A percentile compares a stretch with the other conserved stretches of the same genome.
These are phyloP conservation scores for Apodemia hepburni DNA, from an alignment of 2,888 invertebrate genomes.

Conservation along the genomic window DNA sequence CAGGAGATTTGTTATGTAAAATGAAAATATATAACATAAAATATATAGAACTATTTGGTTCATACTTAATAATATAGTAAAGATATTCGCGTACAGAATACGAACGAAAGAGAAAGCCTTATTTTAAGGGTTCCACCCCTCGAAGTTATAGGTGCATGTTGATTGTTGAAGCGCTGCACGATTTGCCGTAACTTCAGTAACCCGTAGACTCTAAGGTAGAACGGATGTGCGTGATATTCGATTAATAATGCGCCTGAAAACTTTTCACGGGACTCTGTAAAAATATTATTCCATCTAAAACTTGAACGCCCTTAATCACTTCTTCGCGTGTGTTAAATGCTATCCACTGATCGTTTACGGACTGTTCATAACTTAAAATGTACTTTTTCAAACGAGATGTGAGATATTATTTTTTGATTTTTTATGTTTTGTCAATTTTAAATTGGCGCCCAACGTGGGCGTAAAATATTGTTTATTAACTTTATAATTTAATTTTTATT, in stretches of 20 bases:
- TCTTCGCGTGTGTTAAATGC: slow-evolving; percentile 38
- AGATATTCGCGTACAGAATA: not conserved
- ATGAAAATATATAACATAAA: not conserved
- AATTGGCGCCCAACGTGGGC: slow-evolving; percentile 24
- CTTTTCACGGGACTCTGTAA: slow-evolving; percentile 13
- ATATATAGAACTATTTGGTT: not conserved
- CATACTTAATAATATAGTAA: not conserved
- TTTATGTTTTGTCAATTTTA: not conserved
- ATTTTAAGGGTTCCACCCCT: slow-evolving; percentile 49
- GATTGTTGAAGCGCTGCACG: slow-evolving; percentile 3
- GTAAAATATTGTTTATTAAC: not conserved
- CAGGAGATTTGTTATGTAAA: not conserved
- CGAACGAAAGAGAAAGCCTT: slow-evolving; percentile 51
- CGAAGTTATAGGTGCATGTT: slow-evolving; percentile 26
- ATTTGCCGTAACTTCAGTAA: slow-evolving; percentile 48
- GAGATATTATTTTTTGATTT: slow-evolving; percentile 25
- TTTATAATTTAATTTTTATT: not conserved
- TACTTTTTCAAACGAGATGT: slow-evolving; percentile 24
- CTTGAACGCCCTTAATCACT: slow-evolving; percentile 50
- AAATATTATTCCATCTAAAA: slow-evolving; percentile 13
- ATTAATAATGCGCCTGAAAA: not conserved
- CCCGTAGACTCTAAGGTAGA: slow-evolving; percentile 39
- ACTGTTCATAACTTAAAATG: slow-evolving; percentile 50
- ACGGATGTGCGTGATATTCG: slow-evolving; percentile 1
- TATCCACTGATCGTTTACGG: slow-evolving; percentile 45